These are phyloP conservation scores for Columbina picui DNA, from an alignment of 2,113 vertebrate genomes.

Conservation along the genomic window DNA sequence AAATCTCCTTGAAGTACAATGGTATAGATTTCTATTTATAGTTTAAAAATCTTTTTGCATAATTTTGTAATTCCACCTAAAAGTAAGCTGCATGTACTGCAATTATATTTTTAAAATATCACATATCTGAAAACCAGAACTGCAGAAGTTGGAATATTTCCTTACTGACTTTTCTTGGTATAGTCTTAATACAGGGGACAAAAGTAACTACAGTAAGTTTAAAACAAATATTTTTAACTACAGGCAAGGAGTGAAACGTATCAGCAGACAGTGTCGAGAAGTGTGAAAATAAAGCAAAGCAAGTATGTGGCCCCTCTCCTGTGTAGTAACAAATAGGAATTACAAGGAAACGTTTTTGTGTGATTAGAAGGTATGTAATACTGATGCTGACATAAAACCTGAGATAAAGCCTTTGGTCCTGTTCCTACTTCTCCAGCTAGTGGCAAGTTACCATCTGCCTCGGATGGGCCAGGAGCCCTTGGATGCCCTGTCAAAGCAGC, in stretches of 20 bases:
- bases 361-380: background rate
- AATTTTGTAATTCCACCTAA: background rate
- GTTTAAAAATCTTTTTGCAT: background rate
- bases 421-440: background rate
- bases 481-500: background rate
- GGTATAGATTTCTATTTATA: background rate
- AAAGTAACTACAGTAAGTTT: background rate
- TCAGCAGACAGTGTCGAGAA: background rate
- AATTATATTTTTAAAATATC: background rate
- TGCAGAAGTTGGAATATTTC: background rate
- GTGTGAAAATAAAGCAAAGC: background rate
- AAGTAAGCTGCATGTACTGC: background rate
- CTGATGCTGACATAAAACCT: background rate
- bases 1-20: background rate
- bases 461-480: background rate
- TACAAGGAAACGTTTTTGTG: background rate
- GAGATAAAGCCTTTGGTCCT: background rate
- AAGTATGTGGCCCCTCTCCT: background rate
- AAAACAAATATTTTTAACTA: background rate
- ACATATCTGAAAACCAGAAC: background rate
- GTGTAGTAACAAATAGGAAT: background rate
- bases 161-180: background rate
- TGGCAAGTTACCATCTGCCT: background rate
- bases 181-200: background rate
- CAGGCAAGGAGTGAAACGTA: background rate